Conservation (phyloP, 1,140 invertebrate species). For the Chelonus insularis region DNA sequence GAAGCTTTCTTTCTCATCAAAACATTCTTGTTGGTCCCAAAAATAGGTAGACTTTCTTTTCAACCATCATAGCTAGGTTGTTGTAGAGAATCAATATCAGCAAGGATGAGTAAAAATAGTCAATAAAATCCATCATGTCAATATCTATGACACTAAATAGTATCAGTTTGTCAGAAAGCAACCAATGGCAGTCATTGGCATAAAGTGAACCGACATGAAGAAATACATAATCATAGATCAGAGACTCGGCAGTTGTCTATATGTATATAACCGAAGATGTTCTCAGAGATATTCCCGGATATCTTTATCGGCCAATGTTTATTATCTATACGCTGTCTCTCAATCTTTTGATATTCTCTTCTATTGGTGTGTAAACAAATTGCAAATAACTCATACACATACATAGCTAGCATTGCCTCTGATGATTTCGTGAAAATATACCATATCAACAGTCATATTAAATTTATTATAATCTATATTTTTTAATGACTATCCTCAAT, state of each 20-base stretch:
- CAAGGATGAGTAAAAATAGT: conserved; percentile 19
- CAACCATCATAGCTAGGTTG: too few species aligned
- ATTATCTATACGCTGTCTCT: conserved; percentile 48
- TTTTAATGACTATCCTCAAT: too few species aligned
- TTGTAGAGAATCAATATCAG: too few species aligned
- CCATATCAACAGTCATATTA: too few species aligned
- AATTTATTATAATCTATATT: too few species aligned
- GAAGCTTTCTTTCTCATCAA: too few species aligned
- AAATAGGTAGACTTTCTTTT: too few species aligned
- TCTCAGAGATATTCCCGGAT: conserved; percentile 43
- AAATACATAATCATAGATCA: conserved; percentile 48
- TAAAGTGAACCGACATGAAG: conserved; percentile 31
- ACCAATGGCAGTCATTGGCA: background rate
- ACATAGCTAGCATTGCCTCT: background rate
- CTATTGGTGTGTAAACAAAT: conserved; percentile 39
- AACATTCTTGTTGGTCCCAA: too few species aligned
- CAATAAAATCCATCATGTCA: background rate
- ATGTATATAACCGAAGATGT: conserved; percentile 18
- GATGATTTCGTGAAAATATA: too few species aligned
- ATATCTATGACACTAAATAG: background rate
- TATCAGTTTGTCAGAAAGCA: too few species aligned
- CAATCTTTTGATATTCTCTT: conserved; percentile 52
- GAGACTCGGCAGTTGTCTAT: conserved; percentile 21
- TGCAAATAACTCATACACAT: conserved; percentile 15
- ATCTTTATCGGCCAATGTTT: conserved; percentile 51